Evolutionary conservation across 2,113 vertebrate genomes (phyloP).

Genomic region (Strix aluco): DNA sequence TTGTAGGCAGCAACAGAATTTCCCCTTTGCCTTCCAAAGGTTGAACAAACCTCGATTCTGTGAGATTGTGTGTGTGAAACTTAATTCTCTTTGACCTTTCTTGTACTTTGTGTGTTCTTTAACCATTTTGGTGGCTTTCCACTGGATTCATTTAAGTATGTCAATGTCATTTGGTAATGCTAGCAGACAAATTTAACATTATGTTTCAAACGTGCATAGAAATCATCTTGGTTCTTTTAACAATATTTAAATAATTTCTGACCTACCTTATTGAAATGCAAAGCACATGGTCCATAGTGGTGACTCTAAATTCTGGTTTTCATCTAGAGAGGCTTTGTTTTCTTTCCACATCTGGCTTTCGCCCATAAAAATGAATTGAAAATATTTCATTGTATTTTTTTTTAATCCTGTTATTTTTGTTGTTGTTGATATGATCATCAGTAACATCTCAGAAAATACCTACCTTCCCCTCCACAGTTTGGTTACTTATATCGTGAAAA

Average conservation of each 20-base stretch:
- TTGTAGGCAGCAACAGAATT: background rate
- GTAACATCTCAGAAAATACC: background rate
- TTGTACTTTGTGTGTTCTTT: background rate
- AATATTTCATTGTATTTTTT: background rate
- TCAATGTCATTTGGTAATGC: background rate
- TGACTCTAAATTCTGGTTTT: background rate
- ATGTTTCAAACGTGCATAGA: background rate
- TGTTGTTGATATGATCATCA: background rate
- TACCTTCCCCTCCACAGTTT: background rate
- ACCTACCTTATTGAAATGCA: background rate
- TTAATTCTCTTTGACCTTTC: background rate
- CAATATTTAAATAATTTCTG: background rate
- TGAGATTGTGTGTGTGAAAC: background rate
- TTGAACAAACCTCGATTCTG: background rate
- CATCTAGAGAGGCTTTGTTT: background rate
- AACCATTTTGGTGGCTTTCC: background rate
- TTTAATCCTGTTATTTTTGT: background rate
- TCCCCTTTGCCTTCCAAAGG: background rate
- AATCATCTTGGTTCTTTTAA: background rate
- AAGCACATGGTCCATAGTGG: background rate
- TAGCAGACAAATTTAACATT: background rate
- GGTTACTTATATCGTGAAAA: background rate
- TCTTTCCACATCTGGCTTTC: background rate
- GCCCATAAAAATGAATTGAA: background rate
- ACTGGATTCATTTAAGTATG: background rate